A percentile compares a stretch with the other conserved stretches of the same genome.
These are phyloP conservation scores for Echinops telfairi DNA, from an alignment of 2,113 vertebrate species.

Conservation along the genomic window DNA sequence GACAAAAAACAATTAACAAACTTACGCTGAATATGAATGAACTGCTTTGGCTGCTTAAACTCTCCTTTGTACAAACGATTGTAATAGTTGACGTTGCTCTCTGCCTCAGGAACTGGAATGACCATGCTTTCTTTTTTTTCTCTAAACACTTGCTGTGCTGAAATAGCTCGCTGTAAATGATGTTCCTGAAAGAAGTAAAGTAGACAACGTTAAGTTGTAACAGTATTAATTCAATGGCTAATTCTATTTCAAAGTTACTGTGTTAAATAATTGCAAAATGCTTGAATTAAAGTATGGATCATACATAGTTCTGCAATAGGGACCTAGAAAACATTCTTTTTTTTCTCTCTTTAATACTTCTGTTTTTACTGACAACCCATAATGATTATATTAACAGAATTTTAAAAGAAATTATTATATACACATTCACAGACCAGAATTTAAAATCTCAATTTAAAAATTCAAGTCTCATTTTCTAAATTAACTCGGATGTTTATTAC, in stretches of 20 bases:
- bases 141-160: constrained; percentile 96
- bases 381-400: constrained; percentile 32
- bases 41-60: constrained; percentile 95
- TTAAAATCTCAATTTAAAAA: constrained; percentile 52
- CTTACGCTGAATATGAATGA: constrained; percentile 97
- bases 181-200: constrained; percentile 91
- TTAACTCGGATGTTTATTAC: constrained; percentile 1
- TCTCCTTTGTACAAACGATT: constrained; percentile 96
- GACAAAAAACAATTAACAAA: constrained; percentile 70
- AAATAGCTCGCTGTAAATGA: constrained; percentile 96
- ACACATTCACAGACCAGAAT: constrained; percentile 41
- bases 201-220: constrained; percentile 60
- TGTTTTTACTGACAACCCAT: background rate
- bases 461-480: constrained; percentile 14
- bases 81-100: constrained; percentile 96
- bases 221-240: constrained; percentile 60
- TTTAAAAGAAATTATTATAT: constrained; percentile 5
- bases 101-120: constrained; percentile 95
- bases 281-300: constrained; percentile 10
- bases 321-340: constrained; percentile 30
- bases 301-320: constrained; percentile 18
- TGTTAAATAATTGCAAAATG: constrained; percentile 12
- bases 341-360: background rate
- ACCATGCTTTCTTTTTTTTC: constrained; percentile 98
- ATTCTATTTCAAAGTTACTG: constrained; percentile 63